These are phyloP conservation scores for Eolophus roseicapilla DNA, from an alignment of 2,113 vertebrate species.

Conservation along the genomic window DNA sequence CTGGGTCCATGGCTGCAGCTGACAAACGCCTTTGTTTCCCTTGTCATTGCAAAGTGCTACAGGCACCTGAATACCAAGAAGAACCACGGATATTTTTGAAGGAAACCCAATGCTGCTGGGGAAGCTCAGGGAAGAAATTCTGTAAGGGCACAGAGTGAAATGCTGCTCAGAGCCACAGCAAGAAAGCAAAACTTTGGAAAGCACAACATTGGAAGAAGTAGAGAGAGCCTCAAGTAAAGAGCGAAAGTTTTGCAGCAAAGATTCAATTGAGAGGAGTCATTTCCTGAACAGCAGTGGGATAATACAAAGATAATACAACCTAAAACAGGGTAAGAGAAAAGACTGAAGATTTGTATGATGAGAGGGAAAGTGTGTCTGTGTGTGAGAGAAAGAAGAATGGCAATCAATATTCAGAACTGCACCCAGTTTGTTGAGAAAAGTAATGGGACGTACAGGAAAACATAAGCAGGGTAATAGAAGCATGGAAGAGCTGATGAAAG, in stretches of 20 bases:
- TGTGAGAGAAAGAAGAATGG: neutral
- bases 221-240: neutral
- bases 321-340: neutral
- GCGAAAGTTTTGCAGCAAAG: neutral
- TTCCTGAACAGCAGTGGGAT: neutral
- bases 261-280: neutral
- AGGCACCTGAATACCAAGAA: neutral
- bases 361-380: neutral
- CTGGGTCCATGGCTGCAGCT: neutral
- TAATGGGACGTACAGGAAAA: neutral
- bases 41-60: neutral
- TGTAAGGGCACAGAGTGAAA: neutral
- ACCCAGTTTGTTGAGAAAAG: neutral
- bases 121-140: neutral
- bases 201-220: neutral
- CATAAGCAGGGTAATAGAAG: neutral
- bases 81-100: neutral
- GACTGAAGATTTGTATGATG: neutral
- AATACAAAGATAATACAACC: neutral
- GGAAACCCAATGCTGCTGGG: neutral
- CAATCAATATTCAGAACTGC: neutral
- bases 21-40: neutral
- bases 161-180: neutral
- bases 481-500: neutral
- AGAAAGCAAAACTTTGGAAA: neutral